Evolutionary conservation across 2,797 vertebrate genomes (phyloP).

Genomic region (Prunella strophiata): DNA sequence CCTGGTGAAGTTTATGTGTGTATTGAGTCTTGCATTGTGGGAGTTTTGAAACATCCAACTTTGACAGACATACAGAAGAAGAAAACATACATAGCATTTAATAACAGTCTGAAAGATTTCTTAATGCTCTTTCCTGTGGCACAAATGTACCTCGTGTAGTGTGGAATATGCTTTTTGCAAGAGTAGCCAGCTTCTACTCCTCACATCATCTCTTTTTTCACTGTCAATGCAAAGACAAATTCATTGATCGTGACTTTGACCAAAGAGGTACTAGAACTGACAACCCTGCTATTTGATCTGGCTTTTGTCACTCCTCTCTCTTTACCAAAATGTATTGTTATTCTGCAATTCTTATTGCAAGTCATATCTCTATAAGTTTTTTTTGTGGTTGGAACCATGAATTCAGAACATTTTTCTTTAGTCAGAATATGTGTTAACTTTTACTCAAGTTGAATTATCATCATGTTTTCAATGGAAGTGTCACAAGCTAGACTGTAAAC

Average conservation of each 20-base stretch:
- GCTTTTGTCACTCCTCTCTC: background rate
- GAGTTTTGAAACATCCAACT: background rate
- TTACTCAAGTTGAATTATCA: background rate
- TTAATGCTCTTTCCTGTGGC: background rate
- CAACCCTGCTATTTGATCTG: background rate
- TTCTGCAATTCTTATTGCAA: background rate
- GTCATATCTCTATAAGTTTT: background rate
- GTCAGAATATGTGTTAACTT: background rate
- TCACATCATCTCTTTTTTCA: background rate
- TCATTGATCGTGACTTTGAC: background rate
- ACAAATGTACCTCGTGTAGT: background rate
- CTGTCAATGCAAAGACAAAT: background rate
- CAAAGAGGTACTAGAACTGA: background rate
- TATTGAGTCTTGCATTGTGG: background rate
- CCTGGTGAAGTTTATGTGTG: background rate
- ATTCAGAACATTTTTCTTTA: background rate
- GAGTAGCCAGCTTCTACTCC: background rate
- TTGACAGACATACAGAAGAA: background rate
- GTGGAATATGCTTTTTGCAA: background rate
- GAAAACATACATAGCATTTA: background rate
- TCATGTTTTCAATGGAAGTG: fast-evolving
- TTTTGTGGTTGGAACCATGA: background rate
- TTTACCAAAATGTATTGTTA: background rate
- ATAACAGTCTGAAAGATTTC: background rate
- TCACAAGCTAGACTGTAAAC: background rate